Conservation (phyloP, 2,888 invertebrate species). For the Nomada ruficornis region DNA sequence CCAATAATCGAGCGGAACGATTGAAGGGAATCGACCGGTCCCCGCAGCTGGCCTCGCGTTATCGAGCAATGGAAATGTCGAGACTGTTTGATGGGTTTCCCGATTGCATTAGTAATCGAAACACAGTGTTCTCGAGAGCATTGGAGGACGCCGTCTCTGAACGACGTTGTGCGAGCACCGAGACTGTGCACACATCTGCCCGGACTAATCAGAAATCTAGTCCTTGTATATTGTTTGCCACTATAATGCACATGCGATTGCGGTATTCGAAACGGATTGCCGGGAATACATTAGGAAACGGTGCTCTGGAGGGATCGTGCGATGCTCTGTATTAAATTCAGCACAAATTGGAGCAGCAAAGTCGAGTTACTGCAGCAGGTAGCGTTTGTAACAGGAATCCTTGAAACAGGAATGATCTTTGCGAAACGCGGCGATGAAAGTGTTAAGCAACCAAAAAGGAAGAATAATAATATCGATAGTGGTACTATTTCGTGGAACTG, state of each 20-base stretch:
- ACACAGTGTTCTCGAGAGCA: not conserved
- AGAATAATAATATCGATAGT: not conserved
- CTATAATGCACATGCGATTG: too few species aligned
- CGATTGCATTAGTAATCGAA: not conserved
- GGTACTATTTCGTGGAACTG: slow-evolving; percentile 59
- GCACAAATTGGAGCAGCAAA: too few species aligned
- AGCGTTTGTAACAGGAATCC: not conserved
- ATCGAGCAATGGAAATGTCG: not conserved
- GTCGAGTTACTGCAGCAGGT: too few species aligned
- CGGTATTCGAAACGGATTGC: not conserved
- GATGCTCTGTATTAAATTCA: too few species aligned
- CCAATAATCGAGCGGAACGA: not conserved
- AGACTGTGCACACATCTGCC: slow-evolving; percentile 1
- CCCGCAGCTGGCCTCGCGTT: not conserved
- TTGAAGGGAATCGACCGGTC: not conserved
- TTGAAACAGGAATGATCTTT: too few species aligned
- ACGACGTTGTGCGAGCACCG: not conserved
- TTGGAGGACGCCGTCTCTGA: not conserved
- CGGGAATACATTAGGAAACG: too few species aligned
- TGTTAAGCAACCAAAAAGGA: slow-evolving; percentile 9
- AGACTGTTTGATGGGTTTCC: not conserved
- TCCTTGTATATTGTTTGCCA: not conserved
- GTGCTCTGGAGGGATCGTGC: too few species aligned
- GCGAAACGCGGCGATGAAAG: slow-evolving; percentile 17
- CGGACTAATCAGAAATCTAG: not conserved